Base-by-base conservation (phyloP, 2,888 invertebrate genomes). In the Drosophila tripunctata region DNA sequence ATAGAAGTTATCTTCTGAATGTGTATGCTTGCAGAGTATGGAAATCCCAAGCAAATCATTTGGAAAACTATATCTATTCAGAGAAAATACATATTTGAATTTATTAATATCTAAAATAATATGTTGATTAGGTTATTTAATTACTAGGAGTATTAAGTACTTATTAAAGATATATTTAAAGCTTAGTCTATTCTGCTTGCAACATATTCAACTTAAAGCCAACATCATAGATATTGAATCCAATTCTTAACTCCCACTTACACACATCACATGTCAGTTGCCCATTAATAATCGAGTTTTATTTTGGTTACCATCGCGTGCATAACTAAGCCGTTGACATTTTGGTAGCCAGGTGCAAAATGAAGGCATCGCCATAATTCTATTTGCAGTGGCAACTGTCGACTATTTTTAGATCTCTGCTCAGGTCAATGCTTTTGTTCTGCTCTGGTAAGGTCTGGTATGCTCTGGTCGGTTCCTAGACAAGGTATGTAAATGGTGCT, bases 381-480 rank as follows among this genome's bases (percentile, higher is more conserved):
- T 64, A 56, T 75, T 72, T 56, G 33, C 30, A 43, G 52, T 54
- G 22, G 43, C 51, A 55, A 52, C 31, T 35, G 5, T 19, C 1
- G 12, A 24, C 33, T 76, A 76, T 72, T 60, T 60, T 71, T 56
- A 40, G 60, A 8, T 17, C 4, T 40, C 38, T 60, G 69, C 88
- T 87, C 65, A 80, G 88, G 72, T 88, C 79, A 64, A 76, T 75
- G 81, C 86, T 87, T 79, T 90, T 89, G 74, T 88, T 84, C 75
- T 86, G 24, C n/a, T n/a, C n/a, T n/a, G n/a, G n/a, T n/a, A n/a
- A n/a, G n/a, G n/a, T n/a, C n/a, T n/a, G n/a, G n/a, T n/a, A n/a
- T n/a, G n/a, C n/a, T n/a, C n/a, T n/a, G n/a, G n/a, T n/a, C n/a
- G n/a, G 6, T n/a, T 30, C 57, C 83, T 5, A n/a, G 4, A 8